Evolutionary conservation across 2,113 vertebrate species (phyloP), one percentile per base, ranked within the genome.

Genomic region (Chunga burmeisteri): DNA sequence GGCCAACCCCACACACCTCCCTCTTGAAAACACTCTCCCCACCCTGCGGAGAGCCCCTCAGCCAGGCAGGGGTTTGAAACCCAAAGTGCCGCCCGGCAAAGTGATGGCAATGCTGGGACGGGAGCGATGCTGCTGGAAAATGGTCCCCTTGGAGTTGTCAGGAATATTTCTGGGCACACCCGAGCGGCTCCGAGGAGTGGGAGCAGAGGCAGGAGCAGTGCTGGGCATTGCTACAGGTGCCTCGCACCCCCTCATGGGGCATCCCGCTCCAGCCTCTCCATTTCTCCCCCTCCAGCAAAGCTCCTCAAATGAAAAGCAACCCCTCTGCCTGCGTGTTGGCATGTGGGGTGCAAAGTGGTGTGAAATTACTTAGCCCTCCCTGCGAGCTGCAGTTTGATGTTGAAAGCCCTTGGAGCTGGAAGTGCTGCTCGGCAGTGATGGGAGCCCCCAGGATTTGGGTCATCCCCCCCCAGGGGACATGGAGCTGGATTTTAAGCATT

Each of bases 91-190:
- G 1, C 30, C 29, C 18, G 18, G 67, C 47, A 32, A 42, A 79
- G 66, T 0, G 0, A 16, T 7, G 56, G n/a, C 0, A 0, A 6
- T 7, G 56, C 68, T 1, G 8, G 68, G 50, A 49, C 0, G 2
- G 29, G 59, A 58, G 6, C 0, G 3, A 49, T 6, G 40, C 77
- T 67, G 29, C 56, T 36, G 77, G 46, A 49, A 70, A 87, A 50
- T 1, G 0, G n/a, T 74, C 21, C 58, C 47, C 4, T 42, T 3
- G 42, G 65, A 47, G 14, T 1, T 80, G n/a, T 27, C 40, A 13
- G 68, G 30, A 46, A 21, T n/a, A 8, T 73, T 94, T 56, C 63
- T 86, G 79, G 52, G 29, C 25, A 10, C 9, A 3, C 13, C 2
- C 7, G 52, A 63, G 56, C 0, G 0, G 25, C 49, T 78, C 59